Evolutionary conservation across 2,888 invertebrate species (phyloP).

Genomic region (Lepidonotus clava): DNA sequence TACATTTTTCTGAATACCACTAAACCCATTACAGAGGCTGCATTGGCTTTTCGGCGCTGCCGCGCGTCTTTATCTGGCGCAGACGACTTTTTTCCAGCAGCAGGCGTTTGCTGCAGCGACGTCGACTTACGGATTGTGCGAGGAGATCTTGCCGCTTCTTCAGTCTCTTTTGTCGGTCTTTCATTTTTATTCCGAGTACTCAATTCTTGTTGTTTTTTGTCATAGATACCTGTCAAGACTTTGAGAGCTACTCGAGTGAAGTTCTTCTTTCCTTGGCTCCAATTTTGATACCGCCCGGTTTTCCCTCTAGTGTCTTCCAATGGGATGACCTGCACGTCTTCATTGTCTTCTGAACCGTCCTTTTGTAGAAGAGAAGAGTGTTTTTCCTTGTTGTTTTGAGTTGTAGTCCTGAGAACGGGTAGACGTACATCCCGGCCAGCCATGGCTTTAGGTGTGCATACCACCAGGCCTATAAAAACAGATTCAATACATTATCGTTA

Average conservation of each 20-base stretch:
- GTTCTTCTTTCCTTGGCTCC: slow-evolving; percentile 5
- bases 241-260: background rate
- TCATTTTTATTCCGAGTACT: background rate
- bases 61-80: background rate
- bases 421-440: too few species aligned
- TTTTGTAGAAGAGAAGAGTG: background rate
- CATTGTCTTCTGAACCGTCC: background rate
- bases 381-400: background rate
- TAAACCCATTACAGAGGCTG: background rate
- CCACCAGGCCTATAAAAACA: too few species aligned
- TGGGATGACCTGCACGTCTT: background rate
- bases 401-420: background rate
- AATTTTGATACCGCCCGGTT: background rate
- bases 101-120: background rate
- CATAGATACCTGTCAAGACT: background rate
- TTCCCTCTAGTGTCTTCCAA: background rate
- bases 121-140: background rate
- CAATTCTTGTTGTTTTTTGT: background rate
- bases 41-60: background rate
- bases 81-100: background rate
- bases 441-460: background rate
- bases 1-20: background rate
- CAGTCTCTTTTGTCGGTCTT: background rate
- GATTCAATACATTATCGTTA: too few species aligned
- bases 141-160: background rate